phyloP scores from a whole-genome alignment of 2,113 vertebrate genomes.

The Nothobranchius furzeri region DNA sequence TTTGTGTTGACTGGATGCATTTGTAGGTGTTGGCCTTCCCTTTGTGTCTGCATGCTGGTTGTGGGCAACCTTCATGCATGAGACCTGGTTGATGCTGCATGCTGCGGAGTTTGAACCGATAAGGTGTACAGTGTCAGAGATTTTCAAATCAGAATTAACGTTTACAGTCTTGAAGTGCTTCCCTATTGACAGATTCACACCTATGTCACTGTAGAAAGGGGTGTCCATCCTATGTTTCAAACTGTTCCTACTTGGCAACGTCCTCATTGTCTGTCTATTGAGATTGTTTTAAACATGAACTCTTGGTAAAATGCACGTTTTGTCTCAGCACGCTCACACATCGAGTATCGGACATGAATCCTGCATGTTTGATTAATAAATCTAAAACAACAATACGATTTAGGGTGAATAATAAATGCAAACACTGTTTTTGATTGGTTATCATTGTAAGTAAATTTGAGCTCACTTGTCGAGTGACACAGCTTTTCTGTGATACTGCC shows the following conservation, averaged over 20 bases:
- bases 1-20: slow-evolving; percentile 44
- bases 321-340: background rate
- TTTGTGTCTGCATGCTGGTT: slow-evolving; percentile 67
- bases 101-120: slow-evolving; percentile 36
- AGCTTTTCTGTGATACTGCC: slow-evolving; percentile 2
- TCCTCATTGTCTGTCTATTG: background rate
- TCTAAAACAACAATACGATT: too few species aligned
- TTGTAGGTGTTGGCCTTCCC: slow-evolving; percentile 41
- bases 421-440: too few species aligned
- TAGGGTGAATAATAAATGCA: too few species aligned
- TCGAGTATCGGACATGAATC: background rate
- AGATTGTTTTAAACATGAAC: background rate
- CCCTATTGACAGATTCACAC: background rate
- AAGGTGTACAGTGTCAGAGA: slow-evolving; percentile 12
- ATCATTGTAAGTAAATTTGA: too few species aligned
- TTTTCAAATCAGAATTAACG: background rate
- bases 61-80: slow-evolving; percentile 56
- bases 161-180: background rate
- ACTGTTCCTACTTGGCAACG: background rate
- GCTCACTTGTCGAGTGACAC: too few species aligned
- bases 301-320: background rate
- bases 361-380: background rate
- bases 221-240: background rate
- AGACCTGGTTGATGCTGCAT: slow-evolving; percentile 57
- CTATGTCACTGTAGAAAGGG: background rate